Conservation (phyloP, 2,113 vertebrate genomes). For the Tupaia tana region DNA sequence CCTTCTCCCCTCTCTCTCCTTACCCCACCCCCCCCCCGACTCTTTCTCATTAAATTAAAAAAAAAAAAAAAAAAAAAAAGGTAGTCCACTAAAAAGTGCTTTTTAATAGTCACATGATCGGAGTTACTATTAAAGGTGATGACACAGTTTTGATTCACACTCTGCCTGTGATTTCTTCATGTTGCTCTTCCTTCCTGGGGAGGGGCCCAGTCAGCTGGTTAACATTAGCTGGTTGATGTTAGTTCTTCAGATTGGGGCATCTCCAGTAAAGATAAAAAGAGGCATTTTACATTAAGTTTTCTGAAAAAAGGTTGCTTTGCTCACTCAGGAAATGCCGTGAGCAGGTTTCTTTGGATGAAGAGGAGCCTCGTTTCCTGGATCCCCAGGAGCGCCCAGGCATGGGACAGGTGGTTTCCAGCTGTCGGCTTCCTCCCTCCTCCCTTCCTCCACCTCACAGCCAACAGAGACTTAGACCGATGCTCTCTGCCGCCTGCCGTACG, state of each 20-base stretch:
- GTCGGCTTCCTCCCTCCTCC: background rate
- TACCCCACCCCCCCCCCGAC: no score
- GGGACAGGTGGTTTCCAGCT: background rate
- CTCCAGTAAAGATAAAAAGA: background rate
- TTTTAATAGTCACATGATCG: background rate
- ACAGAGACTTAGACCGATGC: fast-evolving
- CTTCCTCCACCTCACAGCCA: no score
- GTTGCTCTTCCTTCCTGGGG: background rate
- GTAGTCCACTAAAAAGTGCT: background rate
- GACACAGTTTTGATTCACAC: background rate
- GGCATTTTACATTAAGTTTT: background rate
- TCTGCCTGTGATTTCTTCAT: fast-evolving
- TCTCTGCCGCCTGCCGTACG: fast-evolving
- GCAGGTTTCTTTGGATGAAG: background rate
- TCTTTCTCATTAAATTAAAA: no score
- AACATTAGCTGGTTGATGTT: background rate
- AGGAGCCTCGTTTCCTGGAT: background rate
- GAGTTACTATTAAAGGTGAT: background rate
- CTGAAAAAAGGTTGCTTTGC: background rate
- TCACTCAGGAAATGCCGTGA: background rate
- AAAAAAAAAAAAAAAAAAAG: no score
- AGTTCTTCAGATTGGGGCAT: background rate
- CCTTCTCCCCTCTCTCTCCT: no score
- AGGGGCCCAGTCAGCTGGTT: background rate
- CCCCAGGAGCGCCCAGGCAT: background rate